Base-by-base conservation (phyloP, 2,888 invertebrate species). In the Thecophora atra region DNA sequence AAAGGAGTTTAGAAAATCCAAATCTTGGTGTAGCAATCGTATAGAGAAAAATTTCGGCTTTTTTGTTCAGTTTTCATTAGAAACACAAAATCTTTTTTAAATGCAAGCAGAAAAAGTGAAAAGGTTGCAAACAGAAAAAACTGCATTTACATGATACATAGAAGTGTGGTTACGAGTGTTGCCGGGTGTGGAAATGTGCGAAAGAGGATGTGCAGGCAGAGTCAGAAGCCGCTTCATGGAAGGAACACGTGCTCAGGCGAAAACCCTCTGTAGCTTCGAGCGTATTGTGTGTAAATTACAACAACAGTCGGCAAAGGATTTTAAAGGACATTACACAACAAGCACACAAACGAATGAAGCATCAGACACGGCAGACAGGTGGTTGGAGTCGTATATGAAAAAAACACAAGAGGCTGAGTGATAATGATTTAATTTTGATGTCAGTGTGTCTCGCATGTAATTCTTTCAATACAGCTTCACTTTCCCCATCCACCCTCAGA, bases 371-470 rank as follows among this genome's bases (percentile, higher is more conserved):
- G 42, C 68, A 56, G 67, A 56, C 67, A 56, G 67, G 67, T 37
- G 42, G 56, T 52, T 47, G 63, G 21, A 56, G 56, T 58, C 3
- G 8, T 17, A 47, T 17, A 47, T n/a, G 1, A 17, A 15, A 17
- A 5, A n/a, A 47, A 17, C 11, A 17, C 17, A 2, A n/a, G 47
- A 47, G 47, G 0, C 28, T 11, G 51, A n/a, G n/a, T 28, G 65
- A n/a, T 65, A 65, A 65, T 52, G 65, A 65, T 65, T 65, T 65
- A 65, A 65, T 65, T 65, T 51, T 28, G 47, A 51, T 51, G 65
- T 65, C 65, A 65, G 51, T 51, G 65, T 51, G 65, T 65, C 52
- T 3, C 30, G 37, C 21, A 63, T 30, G 60, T 30, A 62, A 62
- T 28, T 63, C 37, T 21, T 63, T 6, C 7, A 13, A 2, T 37